Base-by-base conservation (phyloP, 2,888 invertebrate species). In the Nowickia ferox region DNA sequence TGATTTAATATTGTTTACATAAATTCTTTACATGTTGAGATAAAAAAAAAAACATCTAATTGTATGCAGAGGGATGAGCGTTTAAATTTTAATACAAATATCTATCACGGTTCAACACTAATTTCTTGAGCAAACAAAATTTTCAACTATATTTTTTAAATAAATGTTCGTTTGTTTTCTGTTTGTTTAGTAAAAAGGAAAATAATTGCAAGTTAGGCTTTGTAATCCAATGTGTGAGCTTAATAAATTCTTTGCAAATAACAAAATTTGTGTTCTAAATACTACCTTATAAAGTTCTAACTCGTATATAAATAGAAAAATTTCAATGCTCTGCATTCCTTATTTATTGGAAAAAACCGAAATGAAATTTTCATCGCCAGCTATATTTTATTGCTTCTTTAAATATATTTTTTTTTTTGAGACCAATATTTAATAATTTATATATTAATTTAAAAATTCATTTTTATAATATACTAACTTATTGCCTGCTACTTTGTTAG, bases 1-100 rank as follows among this genome's bases (percentile, higher is more conserved):
- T 79, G 65, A 69, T 86, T 79, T 75, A 75, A 78, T 63, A 78
- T 61, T 77, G 77, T 81, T 81, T 55, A 68, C 72, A 81, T 63
- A 69, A 72, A 57, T 63, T 30, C 51, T 30, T 48, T 61, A 55
- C 17, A 75, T 11, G 46, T 11, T 74, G 30, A 8, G 17, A 48
- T 46, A 46, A 10, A 66, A 59, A 65, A 59, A 22, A 53, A n/a
- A n/a, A n/a, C 1, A 9, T 63, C 10, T 13, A 15, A 19, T 13
- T 44, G n/a, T 53, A 17, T 10, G 17, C 1, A 5, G 9, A 13
- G 72, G 74, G 63, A 68, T 78, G 81, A 61, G 65, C 44, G 13
- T 51, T 77, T 42, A 57, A 68, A 38, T 55, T 78, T 78, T 74
- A 78, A 82, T 78, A 82, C 48, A 78, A 77, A 75, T 42, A 42